Evolutionary conservation across 35 echinoderm and acorn worm species (phyloP), one percentile per base, ranked within the genome.

Genomic region (Eucidaris tribuloides): DNA sequence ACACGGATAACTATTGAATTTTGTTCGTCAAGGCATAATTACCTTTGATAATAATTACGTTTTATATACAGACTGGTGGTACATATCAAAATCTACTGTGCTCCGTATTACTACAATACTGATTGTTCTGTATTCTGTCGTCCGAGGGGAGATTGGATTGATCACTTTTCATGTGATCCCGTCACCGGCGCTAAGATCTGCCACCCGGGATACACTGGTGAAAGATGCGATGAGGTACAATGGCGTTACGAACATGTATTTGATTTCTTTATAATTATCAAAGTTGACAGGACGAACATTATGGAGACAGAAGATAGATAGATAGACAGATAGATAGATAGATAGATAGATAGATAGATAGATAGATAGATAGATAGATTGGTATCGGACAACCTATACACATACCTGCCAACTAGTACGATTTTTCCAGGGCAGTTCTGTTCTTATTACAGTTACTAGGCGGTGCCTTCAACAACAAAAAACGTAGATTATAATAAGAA

Each of bases 151-250:
- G 68, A 77, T 72, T 43, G 33, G 13, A 60, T 39, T 34, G 84
- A 72, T 28, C 84, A 86, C 59, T 86, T 77, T 52, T 59, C 25
- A 22, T 86, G 84, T 33, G 55, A 86, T 54, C 15, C 43, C 0
- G 35, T 58, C 17, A 86, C 64, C 15, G 84, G 84, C 6, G 35
- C 36, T 58, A 86, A 65, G 29, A 77, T 77, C 15, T 86, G 84
- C 37, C 49, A 86, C 46, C 6, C 46, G 19, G 84, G 84, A 58
- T 86, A 72, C 18, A 86, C 70, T 24, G 84, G 84, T 2, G 3
- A 35, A 2, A 30, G 72, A 31, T 86, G 84, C 46, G 20, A 77
- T 36, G 68, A 77, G 27, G 65, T 77, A 58, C 0, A n/a, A n/a
- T n/a, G n/a, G n/a, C n/a, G 71, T 58, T 30, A 82, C 27, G 80